Percentiles rank a stretch among this genome's conserved stretches.
These are phyloP conservation scores for Polyergus mexicanus DNA, from an alignment of 1,140 invertebrate genomes.

Conservation along the genomic window DNA sequence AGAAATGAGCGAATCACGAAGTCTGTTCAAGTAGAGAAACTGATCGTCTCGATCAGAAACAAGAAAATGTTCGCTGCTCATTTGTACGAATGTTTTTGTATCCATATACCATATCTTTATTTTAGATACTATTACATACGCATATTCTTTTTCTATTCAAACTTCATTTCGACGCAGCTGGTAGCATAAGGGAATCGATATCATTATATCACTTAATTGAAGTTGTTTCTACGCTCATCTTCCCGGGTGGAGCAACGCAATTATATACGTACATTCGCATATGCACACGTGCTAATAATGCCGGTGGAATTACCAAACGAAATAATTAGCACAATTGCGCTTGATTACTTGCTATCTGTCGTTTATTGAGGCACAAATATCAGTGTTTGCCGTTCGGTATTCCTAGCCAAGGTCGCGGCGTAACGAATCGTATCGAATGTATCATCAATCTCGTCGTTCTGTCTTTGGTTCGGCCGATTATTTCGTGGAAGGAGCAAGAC, in stretches of 20 bases:
- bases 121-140: conserved; percentile 15
- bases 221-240: conserved; percentile 11
- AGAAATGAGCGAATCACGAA: conserved; percentile 44
- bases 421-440: conserved; percentile 46
- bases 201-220: conserved; percentile 26
- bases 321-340: conserved; percentile 56
- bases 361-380: conserved; percentile 37
- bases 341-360: conserved; percentile 50
- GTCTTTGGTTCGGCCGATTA: conserved; percentile 35
- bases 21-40: neutral
- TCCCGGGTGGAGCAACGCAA: conserved; percentile 12
- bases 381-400: conserved; percentile 19
- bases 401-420: conserved; percentile 47
- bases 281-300: conserved; percentile 35
- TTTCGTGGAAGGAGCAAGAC: conserved; percentile 52
- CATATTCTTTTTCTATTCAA: conserved; percentile 4
- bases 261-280: conserved; percentile 4
- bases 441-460: conserved; percentile 56
- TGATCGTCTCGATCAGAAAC: neutral
- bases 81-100: conserved; percentile 27
- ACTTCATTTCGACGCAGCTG: conserved; percentile 50
- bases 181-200: conserved; percentile 29
- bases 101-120: conserved; percentile 6
- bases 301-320: conserved; percentile 14
- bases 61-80: neutral